Evolutionary conservation across 2,797 vertebrate genomes (phyloP).

Genomic region (Alosa sapidissima): DNA sequence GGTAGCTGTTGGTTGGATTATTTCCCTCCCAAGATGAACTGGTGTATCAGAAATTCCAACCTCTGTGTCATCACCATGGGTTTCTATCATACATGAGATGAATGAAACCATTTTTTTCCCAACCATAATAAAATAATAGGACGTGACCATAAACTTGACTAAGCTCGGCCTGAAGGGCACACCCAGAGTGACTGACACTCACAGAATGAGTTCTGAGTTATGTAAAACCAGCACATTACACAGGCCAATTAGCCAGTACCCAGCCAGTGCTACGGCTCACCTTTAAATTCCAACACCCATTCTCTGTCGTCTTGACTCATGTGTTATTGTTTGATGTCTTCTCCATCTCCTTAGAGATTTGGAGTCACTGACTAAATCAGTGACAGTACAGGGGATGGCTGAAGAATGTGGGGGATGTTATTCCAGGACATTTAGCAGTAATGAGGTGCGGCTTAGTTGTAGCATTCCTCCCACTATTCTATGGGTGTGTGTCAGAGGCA

Average conservation of each 20-base stretch:
- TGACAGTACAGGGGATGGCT: slow-evolving; percentile 58
- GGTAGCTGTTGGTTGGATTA: not conserved
- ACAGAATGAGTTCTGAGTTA: not conserved
- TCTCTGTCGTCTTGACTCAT: slow-evolving; percentile 40
- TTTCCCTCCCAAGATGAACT: not conserved
- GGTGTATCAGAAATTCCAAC: not conserved
- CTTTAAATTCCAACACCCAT: slow-evolving; percentile 52
- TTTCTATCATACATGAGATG: not conserved
- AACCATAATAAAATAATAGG: not conserved
- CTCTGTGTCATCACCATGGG: not conserved
- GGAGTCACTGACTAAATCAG: slow-evolving; percentile 31
- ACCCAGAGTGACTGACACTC: not conserved
- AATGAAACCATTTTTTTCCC: not conserved
- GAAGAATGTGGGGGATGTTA: slow-evolving; percentile 58
- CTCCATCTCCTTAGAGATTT: slow-evolving; percentile 57
- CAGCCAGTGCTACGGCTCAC: not conserved
- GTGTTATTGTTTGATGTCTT: slow-evolving; percentile 59
- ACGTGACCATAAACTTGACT: not conserved
- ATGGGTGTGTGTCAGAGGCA: slow-evolving; percentile 50
- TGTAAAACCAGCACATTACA: not conserved
- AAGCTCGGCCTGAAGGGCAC: not conserved
- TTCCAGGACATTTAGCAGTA: slow-evolving; percentile 39
- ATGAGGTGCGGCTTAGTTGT: slow-evolving; percentile 55
- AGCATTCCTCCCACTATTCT: slow-evolving; percentile 59
- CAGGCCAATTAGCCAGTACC: not conserved